A percentile compares a stretch with the other conserved stretches of the same genome.
Evolutionary conservation across 1,140 invertebrate genomes (phyloP).

Genomic region (Eumaeus atala): DNA sequence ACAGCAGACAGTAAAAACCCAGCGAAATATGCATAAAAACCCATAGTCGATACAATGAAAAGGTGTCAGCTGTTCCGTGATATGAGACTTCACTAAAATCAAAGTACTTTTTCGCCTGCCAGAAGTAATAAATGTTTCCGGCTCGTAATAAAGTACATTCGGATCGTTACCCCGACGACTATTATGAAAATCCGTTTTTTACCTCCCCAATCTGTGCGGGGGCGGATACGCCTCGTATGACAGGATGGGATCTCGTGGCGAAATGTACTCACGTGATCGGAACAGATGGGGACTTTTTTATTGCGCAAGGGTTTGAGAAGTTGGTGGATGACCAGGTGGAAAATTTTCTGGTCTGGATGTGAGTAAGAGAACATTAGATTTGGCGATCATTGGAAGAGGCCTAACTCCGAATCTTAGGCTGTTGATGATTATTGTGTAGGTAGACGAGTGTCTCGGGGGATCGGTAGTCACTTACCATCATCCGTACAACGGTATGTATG

Average conservation of each 20-base stretch:
- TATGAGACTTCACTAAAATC: constrained; percentile 36
- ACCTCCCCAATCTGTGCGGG: constrained; percentile 50
- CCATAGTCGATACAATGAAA: background rate
- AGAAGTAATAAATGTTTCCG: constrained; percentile 67
- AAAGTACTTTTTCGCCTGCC: constrained; percentile 38
- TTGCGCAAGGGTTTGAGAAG: background rate
- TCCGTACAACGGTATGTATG: too few relatives aligned
- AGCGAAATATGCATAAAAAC: too few relatives aligned
- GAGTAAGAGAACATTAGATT: too few relatives aligned
- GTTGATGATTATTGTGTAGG: too few relatives aligned
- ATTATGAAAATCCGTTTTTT: constrained; percentile 72
- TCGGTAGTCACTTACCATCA: too few relatives aligned
- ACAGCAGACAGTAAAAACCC: too few relatives aligned
- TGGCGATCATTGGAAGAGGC: too few relatives aligned
- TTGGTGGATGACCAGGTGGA: too few relatives aligned
- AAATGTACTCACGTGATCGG: constrained; percentile 51
- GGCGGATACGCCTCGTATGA: constrained; percentile 68
- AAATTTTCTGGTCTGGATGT: too few relatives aligned
- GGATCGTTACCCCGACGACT: constrained; percentile 48
- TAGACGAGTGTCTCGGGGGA: too few relatives aligned
- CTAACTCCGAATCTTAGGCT: too few relatives aligned
- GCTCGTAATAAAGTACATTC: constrained; percentile 61
- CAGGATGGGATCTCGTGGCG: constrained; percentile 64
- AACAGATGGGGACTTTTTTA: constrained; percentile 43
- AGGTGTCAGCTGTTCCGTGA: constrained; percentile 22